Base-by-base conservation (phyloP, 2,888 invertebrate species). In the Pyrrhia umbra region DNA sequence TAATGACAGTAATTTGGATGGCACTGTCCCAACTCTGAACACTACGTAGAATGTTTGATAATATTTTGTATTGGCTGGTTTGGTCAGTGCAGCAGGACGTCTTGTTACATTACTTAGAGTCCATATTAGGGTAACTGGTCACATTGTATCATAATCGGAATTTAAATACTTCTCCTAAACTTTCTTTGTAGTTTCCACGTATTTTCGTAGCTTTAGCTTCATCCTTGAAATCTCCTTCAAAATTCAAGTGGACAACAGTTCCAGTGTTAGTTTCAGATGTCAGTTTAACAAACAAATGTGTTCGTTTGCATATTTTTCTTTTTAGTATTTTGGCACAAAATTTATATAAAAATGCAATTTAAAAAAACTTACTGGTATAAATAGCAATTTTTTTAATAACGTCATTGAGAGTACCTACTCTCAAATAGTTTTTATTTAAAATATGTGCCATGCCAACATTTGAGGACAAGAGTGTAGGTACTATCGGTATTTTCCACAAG, bases 1-100 rank as follows among this genome's bases (percentile, higher is more conserved):
- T 60, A 77, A 55, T 58, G 20, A 64, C 40, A 57, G 73, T 51
- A 65, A 72, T 77, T 72, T 77, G 20, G 10, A 55, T 72, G 77
- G 77, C 78, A 58, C 15, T 10, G 30, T 46, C 46, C 67, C 74
- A 77, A 58, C 40, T 51, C 50, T 46, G 13, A 43, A 40, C 13
- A 46, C 25, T 27, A 34, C n/a, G 30, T 10, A 25, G 37, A 25
- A 45, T 37, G n/a, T 16, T 58, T 51, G 13, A n/a, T 20, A 52
- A 27, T n/a, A 5, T 40, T 47, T 16, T 51, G 20, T 50, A 8
- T 40, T 18, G 34, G 9, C 27, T 3, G 54, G 21, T 43, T 45
- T 51, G 30, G 15, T 13, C 27, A 15, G 30, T 15, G 43, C 30
- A 16, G 10, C 20, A 39, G 10, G 8, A 21, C 34, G 39, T 64